Conservation (phyloP, 2,888 invertebrate species). For the Xestia sexstrigata region DNA sequence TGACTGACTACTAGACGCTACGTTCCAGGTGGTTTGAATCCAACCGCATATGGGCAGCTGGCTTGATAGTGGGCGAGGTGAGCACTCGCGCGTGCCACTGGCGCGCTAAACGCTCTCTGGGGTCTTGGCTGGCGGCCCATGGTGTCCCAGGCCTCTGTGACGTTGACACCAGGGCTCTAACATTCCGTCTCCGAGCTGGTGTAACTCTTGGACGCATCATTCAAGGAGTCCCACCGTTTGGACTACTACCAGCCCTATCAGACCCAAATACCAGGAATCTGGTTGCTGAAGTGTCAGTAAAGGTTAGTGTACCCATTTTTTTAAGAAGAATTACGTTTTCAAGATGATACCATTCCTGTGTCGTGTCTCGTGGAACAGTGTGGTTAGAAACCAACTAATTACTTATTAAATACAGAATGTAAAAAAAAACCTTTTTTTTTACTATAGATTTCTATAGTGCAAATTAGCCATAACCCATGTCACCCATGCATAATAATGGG, state of each 20-base stretch:
- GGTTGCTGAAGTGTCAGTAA: constrained; percentile 97
- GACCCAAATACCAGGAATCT: constrained; percentile 97
- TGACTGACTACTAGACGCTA: neutral
- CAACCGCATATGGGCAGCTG: constrained; percentile 96
- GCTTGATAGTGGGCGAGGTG: constrained; percentile 97
- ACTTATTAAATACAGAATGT: neutral
- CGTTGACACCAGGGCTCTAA: constrained; percentile 98
- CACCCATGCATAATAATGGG: neutral
- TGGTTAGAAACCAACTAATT: neutral
- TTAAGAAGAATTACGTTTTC: neutral
- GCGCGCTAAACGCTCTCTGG: constrained; percentile 95
- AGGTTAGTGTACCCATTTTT: constrained; percentile 85
- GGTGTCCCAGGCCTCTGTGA: constrained; percentile 97
- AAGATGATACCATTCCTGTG: neutral
- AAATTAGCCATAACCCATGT: neutral
- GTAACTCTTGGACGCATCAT: constrained; percentile 94
- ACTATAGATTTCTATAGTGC: neutral
- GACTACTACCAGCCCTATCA: constrained; percentile 79
- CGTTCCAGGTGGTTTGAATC: constrained; percentile 97
- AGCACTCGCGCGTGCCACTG: constrained; percentile 97
- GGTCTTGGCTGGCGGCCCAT: constrained; percentile 95
- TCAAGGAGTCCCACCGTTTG: constrained; percentile 88
- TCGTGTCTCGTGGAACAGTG: neutral
- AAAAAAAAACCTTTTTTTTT: neutral
- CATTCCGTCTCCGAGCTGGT: constrained; percentile 97